phyloP scores from a whole-genome alignment of 2,113 vertebrate species.

The Chaetodon auriga region DNA sequence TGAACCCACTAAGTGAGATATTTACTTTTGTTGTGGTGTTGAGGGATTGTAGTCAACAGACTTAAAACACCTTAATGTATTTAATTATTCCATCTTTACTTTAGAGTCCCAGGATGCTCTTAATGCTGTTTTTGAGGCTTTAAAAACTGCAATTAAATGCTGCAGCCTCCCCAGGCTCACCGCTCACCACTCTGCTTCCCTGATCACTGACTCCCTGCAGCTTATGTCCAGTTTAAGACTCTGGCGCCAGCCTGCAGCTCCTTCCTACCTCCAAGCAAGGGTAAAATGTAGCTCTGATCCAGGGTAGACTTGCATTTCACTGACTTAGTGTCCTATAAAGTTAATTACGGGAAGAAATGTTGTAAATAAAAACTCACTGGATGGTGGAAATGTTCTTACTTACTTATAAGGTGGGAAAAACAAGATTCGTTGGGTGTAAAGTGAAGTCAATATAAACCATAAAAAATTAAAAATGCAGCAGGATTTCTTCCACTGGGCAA shows the following conservation, averaged over 20 bases:
- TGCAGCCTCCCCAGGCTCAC: not conserved
- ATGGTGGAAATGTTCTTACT: not conserved
- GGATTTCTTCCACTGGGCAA: not conserved
- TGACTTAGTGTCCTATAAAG: not conserved
- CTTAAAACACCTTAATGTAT: constrained; percentile 2
- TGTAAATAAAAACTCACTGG: not conserved
- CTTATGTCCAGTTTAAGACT: not conserved
- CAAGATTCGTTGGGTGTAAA: not conserved
- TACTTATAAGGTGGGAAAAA: not conserved
- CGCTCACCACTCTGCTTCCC: not conserved
- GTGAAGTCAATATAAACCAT: too few species aligned
- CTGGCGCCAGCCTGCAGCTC: not conserved
- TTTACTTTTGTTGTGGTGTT: not conserved
- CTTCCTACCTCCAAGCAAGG: not conserved
- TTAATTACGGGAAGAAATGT: not conserved
- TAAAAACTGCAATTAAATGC: constrained; percentile 7
- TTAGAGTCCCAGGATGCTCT: not conserved
- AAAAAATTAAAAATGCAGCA: not conserved
- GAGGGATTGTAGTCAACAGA: not conserved
- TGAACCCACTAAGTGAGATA: not conserved
- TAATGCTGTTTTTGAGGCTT: not conserved
- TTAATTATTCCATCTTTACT: not conserved
- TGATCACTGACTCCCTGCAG: not conserved
- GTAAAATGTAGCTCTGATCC: not conserved
- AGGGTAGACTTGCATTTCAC: too few species aligned